phyloP scores from a whole-genome alignment of 2,888 invertebrate species.

The Phyto melanocephala region DNA sequence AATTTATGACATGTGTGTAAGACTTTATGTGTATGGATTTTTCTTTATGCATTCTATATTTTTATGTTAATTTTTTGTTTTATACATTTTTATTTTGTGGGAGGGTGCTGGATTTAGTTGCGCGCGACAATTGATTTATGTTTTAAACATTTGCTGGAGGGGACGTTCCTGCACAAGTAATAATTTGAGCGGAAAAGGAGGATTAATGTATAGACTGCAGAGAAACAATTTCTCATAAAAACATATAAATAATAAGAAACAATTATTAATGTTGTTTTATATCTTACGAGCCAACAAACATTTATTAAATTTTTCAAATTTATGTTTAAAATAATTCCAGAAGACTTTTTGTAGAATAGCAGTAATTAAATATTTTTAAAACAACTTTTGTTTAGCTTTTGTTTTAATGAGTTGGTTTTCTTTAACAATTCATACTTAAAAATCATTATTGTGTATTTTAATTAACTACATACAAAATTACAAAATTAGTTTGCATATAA shows the following conservation, averaged over 20 bases:
- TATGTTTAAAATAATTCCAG: constrained; percentile 40
- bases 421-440: too few relatives aligned
- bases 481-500: neutral
- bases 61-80: constrained; percentile 34
- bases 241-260: constrained; percentile 28
- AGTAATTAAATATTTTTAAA: neutral
- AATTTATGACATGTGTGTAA: constrained; percentile 59
- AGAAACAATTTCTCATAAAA: neutral
- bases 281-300: constrained; percentile 20
- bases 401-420: too few relatives aligned
- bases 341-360: neutral
- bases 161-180: neutral
- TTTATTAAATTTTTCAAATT: constrained; percentile 45
- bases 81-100: constrained; percentile 7
- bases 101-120: constrained; percentile 32
- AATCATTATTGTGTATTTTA: neutral
- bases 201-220: constrained; percentile 26
- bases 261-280: constrained; percentile 8
- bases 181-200: constrained; percentile 48
- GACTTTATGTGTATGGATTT: neutral
- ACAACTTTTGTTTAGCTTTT: too few relatives aligned
- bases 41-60: constrained; percentile 13
- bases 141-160: constrained; percentile 55
- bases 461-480: constrained; percentile 10
- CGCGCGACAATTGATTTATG: constrained; percentile 61